Base-by-base conservation (phyloP, 2,113 vertebrate genomes). In the Meriones unguiculatus region DNA sequence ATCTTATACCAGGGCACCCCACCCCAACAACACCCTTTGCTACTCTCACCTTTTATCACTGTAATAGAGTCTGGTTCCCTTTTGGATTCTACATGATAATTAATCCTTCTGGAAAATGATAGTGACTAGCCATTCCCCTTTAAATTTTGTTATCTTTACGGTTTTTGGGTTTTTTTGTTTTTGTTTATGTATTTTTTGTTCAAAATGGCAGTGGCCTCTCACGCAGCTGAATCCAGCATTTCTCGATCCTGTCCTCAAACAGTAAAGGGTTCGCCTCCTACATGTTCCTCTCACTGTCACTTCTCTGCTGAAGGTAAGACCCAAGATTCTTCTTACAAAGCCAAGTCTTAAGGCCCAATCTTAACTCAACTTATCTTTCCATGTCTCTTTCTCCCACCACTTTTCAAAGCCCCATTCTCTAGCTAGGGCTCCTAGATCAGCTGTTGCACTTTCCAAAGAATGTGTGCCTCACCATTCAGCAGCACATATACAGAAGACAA, bases 301-400 rank as follows among this genome's bases (percentile, higher is more conserved):
- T 73, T 95, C 64, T 89, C 38, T 1, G 13, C 20, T 88, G 25
- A 67, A 69, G 7, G 1, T 77, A 73, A 94, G 57, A 89, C 95
- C 91, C 80, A 28, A 97, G 87, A 65, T 13, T 84, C n/a, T 94
- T 88, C 46, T 89, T 20, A 82, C 5, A 88, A 97, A 92, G 69
- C 81, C 38, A 87, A 75, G 50, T 82, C 92, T 52, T 38, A 95
- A 87, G 30, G 7, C 1, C 54, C 76, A 77, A 82, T 91, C 86
- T 94, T 82, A 81, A 87, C 28, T 13, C 15, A 50, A 2, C 76
- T 94, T 96, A 59, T 89, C 38, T 78, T 94, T 95, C 35, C 17
- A 84, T 30, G 11, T 38, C 91, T 95, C 35, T 93, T 89, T 25
- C 38, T 20, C 12, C 22, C 81, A 65, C 50, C 1, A 67, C 67